Percentiles rank a stretch among this genome's conserved stretches.
These are phyloP conservation scores for Parasteatoda tepidariorum DNA, from an alignment of 1,140 invertebrate genomes.

Conservation along the genomic window DNA sequence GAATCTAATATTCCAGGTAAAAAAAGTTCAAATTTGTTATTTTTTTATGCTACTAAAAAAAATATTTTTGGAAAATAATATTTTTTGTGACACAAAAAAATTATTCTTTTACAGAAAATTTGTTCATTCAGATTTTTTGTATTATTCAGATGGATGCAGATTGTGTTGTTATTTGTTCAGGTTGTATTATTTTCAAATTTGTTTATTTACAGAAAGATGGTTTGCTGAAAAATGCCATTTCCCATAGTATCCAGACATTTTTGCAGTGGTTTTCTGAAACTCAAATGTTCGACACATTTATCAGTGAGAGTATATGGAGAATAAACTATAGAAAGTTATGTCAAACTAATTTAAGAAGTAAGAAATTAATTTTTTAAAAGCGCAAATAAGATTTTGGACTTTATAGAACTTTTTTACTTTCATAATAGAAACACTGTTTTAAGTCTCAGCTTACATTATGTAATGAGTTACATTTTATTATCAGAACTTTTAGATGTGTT, in stretches of 20 bases:
- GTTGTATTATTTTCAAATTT: neutral
- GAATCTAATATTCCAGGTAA: constrained; percentile 73
- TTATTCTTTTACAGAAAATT: too few relatives aligned
- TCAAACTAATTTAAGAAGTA: constrained; percentile 33
- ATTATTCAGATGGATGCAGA: neutral
- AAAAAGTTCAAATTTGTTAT: neutral
- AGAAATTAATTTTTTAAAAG: too few relatives aligned
- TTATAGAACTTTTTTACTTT: too few relatives aligned
- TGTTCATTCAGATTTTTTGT: too few relatives aligned
- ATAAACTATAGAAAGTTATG: constrained; percentile 41
- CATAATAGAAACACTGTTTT: too few relatives aligned
- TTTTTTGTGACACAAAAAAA: neutral
- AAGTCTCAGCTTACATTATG: neutral
- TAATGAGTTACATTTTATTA: neutral
- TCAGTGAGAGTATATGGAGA: constrained; percentile 63
- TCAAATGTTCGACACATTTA: constrained; percentile 78
- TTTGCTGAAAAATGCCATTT: constrained; percentile 71
- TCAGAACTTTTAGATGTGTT: neutral
- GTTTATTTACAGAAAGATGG: constrained; percentile 72
- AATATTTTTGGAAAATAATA: neutral
- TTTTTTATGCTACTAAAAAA: neutral
- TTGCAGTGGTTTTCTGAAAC: constrained; percentile 87
- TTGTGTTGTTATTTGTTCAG: neutral
- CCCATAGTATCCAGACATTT: constrained; percentile 77
- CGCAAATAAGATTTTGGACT: too few relatives aligned